Evolutionary conservation across 37 sponge, comb jelly and placozoan species (phyloP).

Genomic region (Dysidea cf. avara): DNA sequence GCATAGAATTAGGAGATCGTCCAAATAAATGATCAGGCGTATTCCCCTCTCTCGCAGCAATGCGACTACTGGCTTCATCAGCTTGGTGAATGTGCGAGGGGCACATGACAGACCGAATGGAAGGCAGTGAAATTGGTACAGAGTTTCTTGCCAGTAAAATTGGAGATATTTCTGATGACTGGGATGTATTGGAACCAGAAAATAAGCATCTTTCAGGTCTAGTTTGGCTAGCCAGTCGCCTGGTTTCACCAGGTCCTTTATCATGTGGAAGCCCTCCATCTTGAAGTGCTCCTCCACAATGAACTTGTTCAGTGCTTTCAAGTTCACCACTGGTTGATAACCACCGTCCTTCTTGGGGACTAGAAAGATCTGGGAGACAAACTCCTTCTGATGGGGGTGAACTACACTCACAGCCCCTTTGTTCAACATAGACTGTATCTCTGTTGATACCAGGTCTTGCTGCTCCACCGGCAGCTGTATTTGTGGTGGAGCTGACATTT

Average conservation of each 20-base stretch:
- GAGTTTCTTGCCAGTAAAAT: constrained; percentile 8
- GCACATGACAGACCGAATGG: no score
- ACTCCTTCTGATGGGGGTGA: background rate
- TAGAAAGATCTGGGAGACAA: constrained; percentile 6
- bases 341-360: constrained; percentile 4
- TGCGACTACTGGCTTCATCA: constrained; percentile 3
- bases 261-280: constrained; percentile 7
- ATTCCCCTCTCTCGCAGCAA: background rate
- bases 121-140: no score
- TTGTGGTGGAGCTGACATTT: no score
- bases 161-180: background rate
- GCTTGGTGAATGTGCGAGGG: background rate
- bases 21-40: background rate
- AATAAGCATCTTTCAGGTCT: constrained; percentile 23
- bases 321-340: constrained; percentile 7
- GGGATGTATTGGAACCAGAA: background rate
- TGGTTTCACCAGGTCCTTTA: background rate
- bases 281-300: constrained; percentile 8
- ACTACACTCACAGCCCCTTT: background rate
- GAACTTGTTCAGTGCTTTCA: constrained; percentile 17
- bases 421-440: no score
- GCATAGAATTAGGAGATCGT: background rate
- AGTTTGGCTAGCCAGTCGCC: constrained; percentile 10
- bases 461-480: no score
- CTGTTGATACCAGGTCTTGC: no score